phyloP scores from a whole-genome alignment of 2,888 invertebrate species.

The Phania funesta region DNA sequence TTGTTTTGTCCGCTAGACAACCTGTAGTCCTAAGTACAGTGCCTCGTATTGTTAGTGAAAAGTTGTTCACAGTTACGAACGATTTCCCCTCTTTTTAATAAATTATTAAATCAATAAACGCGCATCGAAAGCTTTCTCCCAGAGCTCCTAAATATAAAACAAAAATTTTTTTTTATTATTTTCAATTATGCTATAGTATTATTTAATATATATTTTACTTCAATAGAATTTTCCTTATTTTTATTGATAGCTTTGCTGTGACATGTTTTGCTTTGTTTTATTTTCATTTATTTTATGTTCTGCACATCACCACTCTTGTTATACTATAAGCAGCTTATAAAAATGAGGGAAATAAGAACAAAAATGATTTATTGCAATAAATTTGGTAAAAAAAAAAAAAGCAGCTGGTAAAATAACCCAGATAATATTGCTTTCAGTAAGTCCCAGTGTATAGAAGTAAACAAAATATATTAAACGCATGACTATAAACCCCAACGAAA shows the following conservation, averaged over 20 bases:
- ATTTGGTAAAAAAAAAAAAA: slow-evolving; percentile 53
- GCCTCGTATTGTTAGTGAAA: too few relatives aligned
- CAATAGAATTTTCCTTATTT: slow-evolving; percentile 29
- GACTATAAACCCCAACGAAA: background rate
- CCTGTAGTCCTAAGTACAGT: too few relatives aligned
- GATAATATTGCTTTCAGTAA: slow-evolving; percentile 20
- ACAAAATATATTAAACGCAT: slow-evolving; percentile 1
- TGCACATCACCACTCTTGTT: slow-evolving; percentile 29
- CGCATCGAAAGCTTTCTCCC: too few relatives aligned
- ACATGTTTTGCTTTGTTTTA: slow-evolving; percentile 20
- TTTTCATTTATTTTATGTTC: slow-evolving; percentile 28
- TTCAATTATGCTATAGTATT: background rate
- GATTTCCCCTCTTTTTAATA: too few relatives aligned
- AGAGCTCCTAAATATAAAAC: too few relatives aligned
- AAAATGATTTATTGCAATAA: slow-evolving; percentile 62
- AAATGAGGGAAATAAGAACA: slow-evolving; percentile 21
- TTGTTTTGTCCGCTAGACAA: too few relatives aligned
- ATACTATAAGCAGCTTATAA: slow-evolving; percentile 38
- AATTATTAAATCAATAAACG: too few relatives aligned
- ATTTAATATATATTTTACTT: slow-evolving; percentile 9
- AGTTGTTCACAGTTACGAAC: too few relatives aligned
- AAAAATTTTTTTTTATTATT: slow-evolving; percentile 3
- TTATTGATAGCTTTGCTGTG: slow-evolving; percentile 54
- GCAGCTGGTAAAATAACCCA: slow-evolving; percentile 56
- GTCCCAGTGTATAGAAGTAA: background rate